These are phyloP conservation scores for Drosophila parabipectinata DNA, from an alignment of 1,140 invertebrate species.

Conservation along the genomic window DNA sequence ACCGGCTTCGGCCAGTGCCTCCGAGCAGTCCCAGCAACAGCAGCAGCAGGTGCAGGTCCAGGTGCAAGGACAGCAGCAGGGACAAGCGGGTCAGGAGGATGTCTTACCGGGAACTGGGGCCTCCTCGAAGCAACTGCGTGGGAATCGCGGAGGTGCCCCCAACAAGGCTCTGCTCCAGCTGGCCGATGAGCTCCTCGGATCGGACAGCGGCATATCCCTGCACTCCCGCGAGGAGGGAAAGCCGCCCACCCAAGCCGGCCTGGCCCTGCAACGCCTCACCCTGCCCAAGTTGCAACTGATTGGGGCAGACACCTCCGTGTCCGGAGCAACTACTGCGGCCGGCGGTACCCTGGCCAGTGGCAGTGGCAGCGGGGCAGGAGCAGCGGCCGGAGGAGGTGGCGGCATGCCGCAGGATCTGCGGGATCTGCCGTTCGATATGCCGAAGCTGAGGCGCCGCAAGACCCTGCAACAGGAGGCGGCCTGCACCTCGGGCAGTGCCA, in stretches of 20 bases:
- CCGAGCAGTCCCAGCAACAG: slow-evolving; percentile 87
- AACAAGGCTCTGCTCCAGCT: slow-evolving; percentile 91
- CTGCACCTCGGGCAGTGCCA: slow-evolving; percentile 89
- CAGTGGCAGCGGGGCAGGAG: slow-evolving; percentile 74
- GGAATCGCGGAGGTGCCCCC: slow-evolving; percentile 85
- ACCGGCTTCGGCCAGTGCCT: slow-evolving; percentile 90
- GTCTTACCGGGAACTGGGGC: slow-evolving; percentile 44
- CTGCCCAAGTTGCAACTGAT: slow-evolving; percentile 85
- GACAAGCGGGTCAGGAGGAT: slow-evolving; percentile 85
- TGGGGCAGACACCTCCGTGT: slow-evolving; percentile 70
- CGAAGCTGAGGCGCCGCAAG: slow-evolving; percentile 91
- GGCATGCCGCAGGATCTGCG: slow-evolving; percentile 89
- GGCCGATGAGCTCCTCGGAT: slow-evolving; percentile 91
- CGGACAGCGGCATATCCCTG: slow-evolving; percentile 93
- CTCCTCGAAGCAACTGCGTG: slow-evolving; percentile 84
- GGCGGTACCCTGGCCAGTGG: slow-evolving; percentile 28
- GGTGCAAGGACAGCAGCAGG: slow-evolving; percentile 38
- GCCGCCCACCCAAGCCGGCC: slow-evolving; percentile 84
- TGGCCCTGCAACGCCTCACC: slow-evolving; percentile 85
- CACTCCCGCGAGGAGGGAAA: slow-evolving; percentile 91
- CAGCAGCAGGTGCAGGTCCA: slow-evolving; percentile 84
- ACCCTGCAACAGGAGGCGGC: slow-evolving; percentile 84
- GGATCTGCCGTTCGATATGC: slow-evolving; percentile 94
- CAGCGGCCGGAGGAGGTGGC: slow-evolving; percentile 85
- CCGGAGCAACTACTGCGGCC: slow-evolving; percentile 32